phyloP scores from a whole-genome alignment of 1,140 invertebrate species.

The Drosophila mojavensis region DNA sequence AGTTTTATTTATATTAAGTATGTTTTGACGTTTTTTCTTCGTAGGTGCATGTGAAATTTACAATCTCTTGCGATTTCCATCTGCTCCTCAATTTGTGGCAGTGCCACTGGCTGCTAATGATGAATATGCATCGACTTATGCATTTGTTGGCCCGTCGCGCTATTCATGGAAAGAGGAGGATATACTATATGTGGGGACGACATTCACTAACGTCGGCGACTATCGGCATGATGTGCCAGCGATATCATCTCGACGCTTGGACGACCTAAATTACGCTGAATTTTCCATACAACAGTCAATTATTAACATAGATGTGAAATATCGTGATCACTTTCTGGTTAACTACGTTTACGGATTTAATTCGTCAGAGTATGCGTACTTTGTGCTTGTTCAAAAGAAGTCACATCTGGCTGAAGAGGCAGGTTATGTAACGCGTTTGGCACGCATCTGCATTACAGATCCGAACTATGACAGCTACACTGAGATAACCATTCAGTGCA shows the following conservation, averaged over 20 bases:
- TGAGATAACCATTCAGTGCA: slow-evolving; percentile 96
- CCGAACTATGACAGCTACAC: slow-evolving; percentile 97
- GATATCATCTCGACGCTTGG: slow-evolving; percentile 93
- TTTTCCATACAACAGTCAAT: slow-evolving; percentile 94
- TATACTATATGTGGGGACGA: slow-evolving; percentile 97
- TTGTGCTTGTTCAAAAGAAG: slow-evolving; percentile 96
- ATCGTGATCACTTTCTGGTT: slow-evolving; percentile 96
- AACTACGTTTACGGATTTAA: slow-evolving; percentile 98
- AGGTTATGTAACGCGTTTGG: slow-evolving; percentile 95
- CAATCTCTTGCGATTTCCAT: slow-evolving; percentile 91
- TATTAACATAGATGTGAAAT: slow-evolving; percentile 96
- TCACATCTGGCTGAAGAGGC: slow-evolving; percentile 94
- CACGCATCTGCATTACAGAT: slow-evolving; percentile 96
- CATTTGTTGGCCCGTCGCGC: slow-evolving; percentile 96
- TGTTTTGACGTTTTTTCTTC: background rate
- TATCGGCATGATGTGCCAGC: slow-evolving; percentile 97
- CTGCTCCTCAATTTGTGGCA: slow-evolving; percentile 89
- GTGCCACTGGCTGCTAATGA: slow-evolving; percentile 95
- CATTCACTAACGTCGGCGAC: slow-evolving; percentile 95
- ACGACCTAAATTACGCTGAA: slow-evolving; percentile 91
- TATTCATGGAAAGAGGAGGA: slow-evolving; percentile 91
- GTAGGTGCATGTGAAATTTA: slow-evolving; percentile 93
- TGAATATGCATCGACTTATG: slow-evolving; percentile 94
- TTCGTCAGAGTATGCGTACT: slow-evolving; percentile 96
- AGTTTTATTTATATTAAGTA: no score